Conservation (phyloP, 2,888 invertebrate species). For the Tipula confusa region DNA sequence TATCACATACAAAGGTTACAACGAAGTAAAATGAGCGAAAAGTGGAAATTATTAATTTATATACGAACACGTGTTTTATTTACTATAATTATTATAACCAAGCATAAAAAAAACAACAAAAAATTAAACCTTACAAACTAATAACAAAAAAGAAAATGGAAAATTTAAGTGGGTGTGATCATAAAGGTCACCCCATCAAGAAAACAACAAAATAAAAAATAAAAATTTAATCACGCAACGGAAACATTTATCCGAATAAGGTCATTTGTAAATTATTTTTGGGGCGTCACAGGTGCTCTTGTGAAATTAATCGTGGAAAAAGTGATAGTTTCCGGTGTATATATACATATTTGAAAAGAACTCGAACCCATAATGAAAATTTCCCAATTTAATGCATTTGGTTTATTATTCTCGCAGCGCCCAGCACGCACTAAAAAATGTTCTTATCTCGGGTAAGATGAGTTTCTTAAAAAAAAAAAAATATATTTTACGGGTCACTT, state of each 20-base stretch:
- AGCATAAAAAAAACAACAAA: not conserved
- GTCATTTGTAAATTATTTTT: not conserved
- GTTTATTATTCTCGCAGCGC: not conserved
- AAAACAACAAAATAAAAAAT: not conserved
- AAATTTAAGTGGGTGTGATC: slow-evolving; percentile 15
- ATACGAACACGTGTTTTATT: not conserved
- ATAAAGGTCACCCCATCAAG: not conserved
- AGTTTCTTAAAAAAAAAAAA: not conserved
- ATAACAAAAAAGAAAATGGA: not conserved
- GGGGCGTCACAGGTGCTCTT: not conserved
- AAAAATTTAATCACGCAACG: not conserved
- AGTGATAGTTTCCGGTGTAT: not conserved
- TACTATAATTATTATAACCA: slow-evolving; percentile 3
- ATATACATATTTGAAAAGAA: not conserved
- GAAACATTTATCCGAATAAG: not conserved
- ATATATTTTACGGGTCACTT: not conserved
- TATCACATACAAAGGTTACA: not conserved
- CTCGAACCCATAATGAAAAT: not conserved
- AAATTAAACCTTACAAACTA: too few relatives aligned
- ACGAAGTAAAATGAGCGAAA: not conserved
- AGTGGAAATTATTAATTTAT: not conserved
- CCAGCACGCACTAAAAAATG: not conserved
- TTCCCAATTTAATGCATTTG: not conserved
- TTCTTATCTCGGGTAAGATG: not conserved
- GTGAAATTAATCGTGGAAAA: not conserved